A percentile compares a stretch with the other conserved stretches of the same genome.
These are phyloP conservation scores for Saiga tatarica DNA, from an alignment of 2,113 vertebrate genomes.

Conservation along the genomic window DNA sequence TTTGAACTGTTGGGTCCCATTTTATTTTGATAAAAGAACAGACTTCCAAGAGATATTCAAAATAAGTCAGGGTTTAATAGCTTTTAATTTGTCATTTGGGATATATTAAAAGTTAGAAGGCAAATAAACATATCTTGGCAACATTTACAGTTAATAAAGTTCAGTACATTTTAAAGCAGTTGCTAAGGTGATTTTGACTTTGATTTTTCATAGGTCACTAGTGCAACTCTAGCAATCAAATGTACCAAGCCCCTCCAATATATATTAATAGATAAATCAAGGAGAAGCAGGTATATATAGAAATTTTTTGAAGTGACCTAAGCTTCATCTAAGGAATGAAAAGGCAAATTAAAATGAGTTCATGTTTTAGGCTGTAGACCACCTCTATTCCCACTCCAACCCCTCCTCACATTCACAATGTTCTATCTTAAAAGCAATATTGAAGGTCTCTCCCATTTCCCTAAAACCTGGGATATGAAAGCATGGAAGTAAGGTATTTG, in stretches of 20 bases:
- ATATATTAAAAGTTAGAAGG: conserved; percentile 31
- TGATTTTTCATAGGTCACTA: not conserved
- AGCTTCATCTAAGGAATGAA: not conserved
- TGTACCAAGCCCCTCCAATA: not conserved
- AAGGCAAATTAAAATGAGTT: not conserved
- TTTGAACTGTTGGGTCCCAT: conserved; percentile 45
- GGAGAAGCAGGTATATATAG: not conserved
- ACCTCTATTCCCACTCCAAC: not conserved
- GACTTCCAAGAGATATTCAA: conserved; percentile 48
- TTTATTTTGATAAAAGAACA: conserved; percentile 44
- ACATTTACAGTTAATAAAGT: conserved; percentile 47
- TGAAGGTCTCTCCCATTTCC: not conserved
- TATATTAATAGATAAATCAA: not conserved
- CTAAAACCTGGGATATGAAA: not conserved
- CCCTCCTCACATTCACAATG: not conserved
- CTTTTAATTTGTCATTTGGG: conserved; percentile 61
- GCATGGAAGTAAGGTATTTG: not conserved
- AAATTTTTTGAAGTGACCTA: not conserved
- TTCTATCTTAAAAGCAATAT: not conserved
- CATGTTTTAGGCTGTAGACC: not conserved
- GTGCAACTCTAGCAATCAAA: not conserved
- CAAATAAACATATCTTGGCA: conserved; percentile 63
- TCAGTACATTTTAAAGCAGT: not conserved
- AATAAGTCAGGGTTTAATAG: conserved; percentile 53
- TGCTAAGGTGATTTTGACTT: not conserved